Conservation (phyloP, 2,113 vertebrate species). For the Damaliscus lunatus region DNA sequence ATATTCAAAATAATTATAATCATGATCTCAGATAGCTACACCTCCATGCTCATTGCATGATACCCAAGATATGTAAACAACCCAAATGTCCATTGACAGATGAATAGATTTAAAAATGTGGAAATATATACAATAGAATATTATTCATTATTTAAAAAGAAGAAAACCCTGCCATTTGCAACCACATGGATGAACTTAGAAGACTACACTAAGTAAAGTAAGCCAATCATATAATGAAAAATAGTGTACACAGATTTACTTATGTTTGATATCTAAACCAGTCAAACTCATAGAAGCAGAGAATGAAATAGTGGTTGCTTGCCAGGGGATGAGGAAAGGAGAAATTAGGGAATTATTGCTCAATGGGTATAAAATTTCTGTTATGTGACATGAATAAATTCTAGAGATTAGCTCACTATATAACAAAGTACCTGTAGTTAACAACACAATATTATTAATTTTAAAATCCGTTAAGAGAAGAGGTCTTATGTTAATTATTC, state of each 20-base stretch:
- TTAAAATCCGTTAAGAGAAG: background rate
- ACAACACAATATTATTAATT: background rate
- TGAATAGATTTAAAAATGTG: background rate
- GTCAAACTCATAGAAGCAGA: background rate
- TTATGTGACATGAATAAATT: background rate
- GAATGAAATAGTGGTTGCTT: background rate
- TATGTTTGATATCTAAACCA: background rate
- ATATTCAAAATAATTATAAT: background rate
- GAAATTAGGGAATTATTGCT: background rate
- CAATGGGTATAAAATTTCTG: background rate
- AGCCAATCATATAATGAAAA: background rate
- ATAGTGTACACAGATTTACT: background rate
- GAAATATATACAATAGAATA: background rate
- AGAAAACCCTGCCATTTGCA: background rate
- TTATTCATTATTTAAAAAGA: background rate
- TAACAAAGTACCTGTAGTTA: background rate
- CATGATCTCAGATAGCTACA: background rate
- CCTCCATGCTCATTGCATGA: background rate
- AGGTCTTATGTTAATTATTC: background rate
- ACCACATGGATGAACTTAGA: background rate
- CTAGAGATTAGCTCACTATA: background rate
- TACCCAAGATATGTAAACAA: background rate
- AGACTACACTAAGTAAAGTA: background rate
- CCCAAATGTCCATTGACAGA: background rate
- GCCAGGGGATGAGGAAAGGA: background rate